Base-by-base conservation (phyloP, 2,888 invertebrate species). In the Oscheius onirici region DNA sequence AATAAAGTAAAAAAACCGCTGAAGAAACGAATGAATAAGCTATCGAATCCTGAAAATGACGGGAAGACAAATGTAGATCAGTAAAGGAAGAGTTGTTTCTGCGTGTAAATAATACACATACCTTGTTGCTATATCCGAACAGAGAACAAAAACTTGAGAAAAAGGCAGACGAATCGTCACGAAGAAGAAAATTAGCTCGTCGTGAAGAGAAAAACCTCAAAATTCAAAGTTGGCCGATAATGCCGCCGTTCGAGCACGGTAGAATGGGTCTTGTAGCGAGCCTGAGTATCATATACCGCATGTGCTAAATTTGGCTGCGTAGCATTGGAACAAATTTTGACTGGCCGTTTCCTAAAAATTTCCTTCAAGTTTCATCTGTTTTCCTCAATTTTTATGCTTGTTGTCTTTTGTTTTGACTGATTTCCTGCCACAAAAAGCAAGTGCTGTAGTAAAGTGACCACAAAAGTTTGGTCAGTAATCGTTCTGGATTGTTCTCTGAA, bases 141-240 rank as follows among this genome's bases (percentile, higher is more conserved):
- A 55, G 26, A 55, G 55, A 43, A 58, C 40, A 40, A 58, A 58
- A 58, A 58, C 58, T 58, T 58, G 58, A 8, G 41, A 58, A 58
- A 58, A 28, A n/a, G 28, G 28, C n/a, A 55, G 28, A n/a, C 26
- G 22, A 24, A 11, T 55, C 55, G 55, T n/a, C 55, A 55, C 55
- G n/a, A 15, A 24, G 28, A 55, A 26, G 55, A 55, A 28, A 55
- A 28, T 55, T 3, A 34, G 34, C 34, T 34, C 3, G 34, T 55
- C 55, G 46, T 20, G 46, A 46, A 46, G 46, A 46, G 20, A 46
- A 46, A 46, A 46, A 17, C 46, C 20, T 20, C 46, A 10, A 20
- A 46, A 46, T 46, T 46, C 46, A 20, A 46, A 46, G n/a, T 46
- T 46, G 34, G 34, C 34, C 34, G 34, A 34, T 34, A 34, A 34